Percentiles rank a stretch among this genome's conserved stretches.
Conservation (phyloP, 2,797 vertebrate genomes). For the Balearica regulorum region DNA sequence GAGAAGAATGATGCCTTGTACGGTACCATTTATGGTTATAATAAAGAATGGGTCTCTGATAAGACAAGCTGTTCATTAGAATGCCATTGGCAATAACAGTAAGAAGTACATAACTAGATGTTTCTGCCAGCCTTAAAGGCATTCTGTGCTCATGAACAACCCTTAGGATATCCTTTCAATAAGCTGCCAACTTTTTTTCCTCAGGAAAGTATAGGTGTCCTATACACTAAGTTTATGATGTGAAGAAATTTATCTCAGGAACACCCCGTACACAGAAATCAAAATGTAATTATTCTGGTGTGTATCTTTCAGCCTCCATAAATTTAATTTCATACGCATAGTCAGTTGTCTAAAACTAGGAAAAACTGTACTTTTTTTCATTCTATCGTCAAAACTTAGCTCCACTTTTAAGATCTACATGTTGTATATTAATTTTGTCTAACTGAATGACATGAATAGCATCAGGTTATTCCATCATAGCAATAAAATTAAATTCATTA, state of each 20-base stretch:
- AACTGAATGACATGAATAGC: background rate
- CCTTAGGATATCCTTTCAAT: background rate
- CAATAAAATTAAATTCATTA: conserved; percentile 9
- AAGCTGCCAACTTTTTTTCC: background rate
- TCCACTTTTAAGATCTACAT: background rate
- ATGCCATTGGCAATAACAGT: background rate
- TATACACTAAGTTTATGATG: background rate
- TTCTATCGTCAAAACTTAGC: background rate
- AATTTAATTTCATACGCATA: background rate
- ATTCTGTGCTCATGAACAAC: background rate
- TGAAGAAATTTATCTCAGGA: background rate
- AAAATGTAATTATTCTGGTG: background rate
- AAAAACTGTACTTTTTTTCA: background rate
- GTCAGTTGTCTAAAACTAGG: background rate
- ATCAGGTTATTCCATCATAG: background rate
- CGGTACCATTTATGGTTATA: background rate
- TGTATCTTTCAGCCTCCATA: background rate
- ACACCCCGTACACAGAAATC: background rate
- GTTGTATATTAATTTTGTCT: background rate
- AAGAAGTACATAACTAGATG: background rate
- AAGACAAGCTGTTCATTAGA: conserved; percentile 42
- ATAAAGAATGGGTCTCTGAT: conserved; percentile 12
- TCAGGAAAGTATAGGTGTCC: background rate
- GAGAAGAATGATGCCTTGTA: background rate
- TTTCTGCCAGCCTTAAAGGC: background rate